Evolutionary conservation across 2,113 vertebrate genomes (phyloP), one percentile per base, ranked within the genome.

Genomic region (Myotis brandtii): DNA sequence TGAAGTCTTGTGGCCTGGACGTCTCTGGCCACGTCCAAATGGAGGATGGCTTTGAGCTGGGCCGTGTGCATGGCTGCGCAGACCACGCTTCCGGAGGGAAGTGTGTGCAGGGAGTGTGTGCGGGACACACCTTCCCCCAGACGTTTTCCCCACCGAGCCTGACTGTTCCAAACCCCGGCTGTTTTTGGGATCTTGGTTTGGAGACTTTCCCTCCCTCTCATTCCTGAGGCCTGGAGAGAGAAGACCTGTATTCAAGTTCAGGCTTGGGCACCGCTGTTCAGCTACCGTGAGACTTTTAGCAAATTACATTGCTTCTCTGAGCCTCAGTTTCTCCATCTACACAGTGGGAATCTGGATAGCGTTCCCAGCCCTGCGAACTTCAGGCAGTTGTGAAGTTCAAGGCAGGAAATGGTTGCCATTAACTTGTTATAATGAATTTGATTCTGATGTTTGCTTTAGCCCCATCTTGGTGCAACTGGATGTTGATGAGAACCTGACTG

Each of bases 51-150:
- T n/a, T 75, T 21, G 81, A 85, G 79, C 54, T 11, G 92, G 94
- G 32, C 43, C 64, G 27, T 37, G 67, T 93, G 3, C 37, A 34
- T 8, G 67, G 50, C 70, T 3, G 0, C 70, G 85, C 87, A 91
- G 77, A 90, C 93, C 92, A 27, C 20, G 83, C 93, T 96, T 97
- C 96, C 82, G 69, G 94, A 97, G 95, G 80, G 77, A 97, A 95
- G 84, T 95, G n/a, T 91, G 90, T 88, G 67, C 43, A 85, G 87
- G 79, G 87, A 7, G 37, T 89, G 92, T 96, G 84, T 75, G 69
- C 8, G 30, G 82, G 89, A 86, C 83, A 96, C 94, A 67, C 94
- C 88, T 96, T 83, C 89, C 37, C 92, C 77, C 87, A 95, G 90
- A 95, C 87, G 52, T 96, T 95, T 95, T 89, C 89, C 88, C 86